These are phyloP conservation scores for Tetragonula carbonaria DNA, from an alignment of 2,888 invertebrate genomes.

Conservation along the genomic window DNA sequence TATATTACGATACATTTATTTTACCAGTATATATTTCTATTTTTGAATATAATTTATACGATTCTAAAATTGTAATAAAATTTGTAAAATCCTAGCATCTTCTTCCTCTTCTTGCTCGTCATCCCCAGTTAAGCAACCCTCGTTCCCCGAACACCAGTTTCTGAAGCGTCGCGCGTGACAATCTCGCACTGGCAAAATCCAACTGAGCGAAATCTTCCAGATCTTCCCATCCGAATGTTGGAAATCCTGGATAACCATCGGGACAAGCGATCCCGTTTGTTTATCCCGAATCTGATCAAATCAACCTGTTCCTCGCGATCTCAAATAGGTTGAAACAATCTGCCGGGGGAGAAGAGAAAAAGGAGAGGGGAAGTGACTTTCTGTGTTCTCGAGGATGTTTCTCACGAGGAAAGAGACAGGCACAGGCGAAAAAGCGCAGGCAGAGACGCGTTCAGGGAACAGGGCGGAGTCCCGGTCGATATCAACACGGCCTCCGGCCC, in stretches of 20 bases:
- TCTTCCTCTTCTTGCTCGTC: no score
- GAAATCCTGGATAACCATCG: not conserved
- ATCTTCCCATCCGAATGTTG: not conserved
- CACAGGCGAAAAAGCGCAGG: slow-evolving; percentile 50
- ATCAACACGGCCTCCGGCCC: slow-evolving; percentile 64
- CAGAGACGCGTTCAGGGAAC: slow-evolving; percentile 25
- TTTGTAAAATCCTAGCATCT: no score
- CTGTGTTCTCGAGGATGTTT: slow-evolving; percentile 62
- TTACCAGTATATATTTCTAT: no score
- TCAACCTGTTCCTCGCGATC: not conserved
- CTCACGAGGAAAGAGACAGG: slow-evolving; percentile 62
- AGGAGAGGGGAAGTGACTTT: not conserved
- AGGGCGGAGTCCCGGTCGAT: slow-evolving; percentile 71
- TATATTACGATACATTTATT: no score
- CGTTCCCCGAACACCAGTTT: not conserved
- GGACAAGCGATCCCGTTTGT: not conserved
- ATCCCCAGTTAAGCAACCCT: not conserved
- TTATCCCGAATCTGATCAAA: not conserved
- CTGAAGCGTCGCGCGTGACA: not conserved
- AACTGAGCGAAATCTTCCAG: not conserved
- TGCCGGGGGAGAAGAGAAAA: slow-evolving; percentile 25
- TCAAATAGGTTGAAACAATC: not conserved
- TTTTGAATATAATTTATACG: no score
- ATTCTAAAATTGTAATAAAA: no score
- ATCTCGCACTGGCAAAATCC: not conserved